phyloP scores from a whole-genome alignment of 2,888 invertebrate species.

The Drosophila picticornis region DNA sequence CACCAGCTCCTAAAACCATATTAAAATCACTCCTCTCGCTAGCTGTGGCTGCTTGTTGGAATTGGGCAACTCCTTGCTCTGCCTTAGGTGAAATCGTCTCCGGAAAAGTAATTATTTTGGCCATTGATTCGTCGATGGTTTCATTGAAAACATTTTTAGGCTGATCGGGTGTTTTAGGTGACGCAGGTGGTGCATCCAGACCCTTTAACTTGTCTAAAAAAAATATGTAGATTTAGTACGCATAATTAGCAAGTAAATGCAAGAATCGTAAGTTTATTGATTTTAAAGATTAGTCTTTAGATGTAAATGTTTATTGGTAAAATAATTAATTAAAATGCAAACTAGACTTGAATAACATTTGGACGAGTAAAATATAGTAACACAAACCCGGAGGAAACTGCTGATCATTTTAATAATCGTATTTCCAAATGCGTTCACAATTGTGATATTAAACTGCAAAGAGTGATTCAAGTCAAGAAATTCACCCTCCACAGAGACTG shows the following conservation, averaged over 20 bases:
- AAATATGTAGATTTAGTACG: not conserved
- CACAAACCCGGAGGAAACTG: too few species aligned
- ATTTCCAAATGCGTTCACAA: too few species aligned
- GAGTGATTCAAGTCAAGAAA: too few species aligned
- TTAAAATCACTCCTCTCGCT: not conserved
- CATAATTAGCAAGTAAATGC: not conserved
- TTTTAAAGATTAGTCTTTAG: not conserved
- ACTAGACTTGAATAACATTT: too few species aligned
- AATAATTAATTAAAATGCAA: too few species aligned
- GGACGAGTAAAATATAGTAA: too few species aligned
- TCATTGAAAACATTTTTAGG: conserved; percentile 2
- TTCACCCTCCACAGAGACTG: too few species aligned
- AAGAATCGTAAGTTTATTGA: not conserved
- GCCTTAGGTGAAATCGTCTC: not conserved
- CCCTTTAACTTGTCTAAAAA: conserved; percentile 65
- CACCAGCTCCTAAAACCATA: not conserved
- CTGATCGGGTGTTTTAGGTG: conserved; percentile 3
- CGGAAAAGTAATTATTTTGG: not conserved
- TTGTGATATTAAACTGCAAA: too few species aligned
- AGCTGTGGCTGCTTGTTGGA: not conserved
- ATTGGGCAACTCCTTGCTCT: not conserved
- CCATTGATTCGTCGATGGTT: not conserved
- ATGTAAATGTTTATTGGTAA: not conserved
- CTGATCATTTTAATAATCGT: too few species aligned
- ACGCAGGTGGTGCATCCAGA: conserved; percentile 66